Conservation (phyloP, 2,888 invertebrate species). For the Urechis unicinctus region DNA sequence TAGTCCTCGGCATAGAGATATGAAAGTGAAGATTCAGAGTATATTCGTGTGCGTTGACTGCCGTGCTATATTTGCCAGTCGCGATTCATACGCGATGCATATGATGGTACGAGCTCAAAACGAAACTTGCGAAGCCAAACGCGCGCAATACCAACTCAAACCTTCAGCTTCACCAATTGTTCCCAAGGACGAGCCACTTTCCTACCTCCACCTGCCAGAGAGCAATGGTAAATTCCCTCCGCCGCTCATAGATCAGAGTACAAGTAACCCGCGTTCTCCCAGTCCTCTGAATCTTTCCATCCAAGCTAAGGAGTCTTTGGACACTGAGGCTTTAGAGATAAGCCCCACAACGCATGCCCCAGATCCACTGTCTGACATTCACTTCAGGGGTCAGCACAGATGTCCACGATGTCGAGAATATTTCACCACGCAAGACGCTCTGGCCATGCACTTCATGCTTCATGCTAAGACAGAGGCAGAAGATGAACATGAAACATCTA, state of each 20-base stretch:
- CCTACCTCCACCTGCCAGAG: not conserved
- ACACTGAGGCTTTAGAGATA: not conserved
- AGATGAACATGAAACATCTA: constrained; percentile 2
- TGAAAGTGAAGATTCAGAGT: constrained; percentile 25
- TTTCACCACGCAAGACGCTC: constrained; percentile 36
- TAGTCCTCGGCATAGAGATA: constrained; percentile 21
- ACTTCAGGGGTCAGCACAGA: not conserved
- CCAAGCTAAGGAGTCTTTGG: not conserved
- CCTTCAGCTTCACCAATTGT: not conserved
- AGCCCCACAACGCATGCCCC: no score
- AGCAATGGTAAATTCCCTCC: not conserved
- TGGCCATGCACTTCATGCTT: constrained; percentile 47
- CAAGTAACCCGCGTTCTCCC: not conserved
- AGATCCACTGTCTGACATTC: not conserved
- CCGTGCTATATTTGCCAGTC: constrained; percentile 38
- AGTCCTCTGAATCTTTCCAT: not conserved
- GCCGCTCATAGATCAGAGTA: no score
- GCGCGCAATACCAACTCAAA: not conserved
- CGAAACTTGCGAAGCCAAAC: constrained; percentile 22
- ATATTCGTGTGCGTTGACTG: constrained; percentile 47
- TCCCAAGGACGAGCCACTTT: not conserved
- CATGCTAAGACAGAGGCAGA: constrained; percentile 4
- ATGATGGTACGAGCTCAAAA: constrained; percentile 48
- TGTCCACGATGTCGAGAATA: constrained; percentile 25
- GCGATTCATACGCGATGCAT: constrained; percentile 51